These are phyloP conservation scores for Brassicogethes aeneus DNA, from an alignment of 2,888 invertebrate species.

Conservation along the genomic window DNA sequence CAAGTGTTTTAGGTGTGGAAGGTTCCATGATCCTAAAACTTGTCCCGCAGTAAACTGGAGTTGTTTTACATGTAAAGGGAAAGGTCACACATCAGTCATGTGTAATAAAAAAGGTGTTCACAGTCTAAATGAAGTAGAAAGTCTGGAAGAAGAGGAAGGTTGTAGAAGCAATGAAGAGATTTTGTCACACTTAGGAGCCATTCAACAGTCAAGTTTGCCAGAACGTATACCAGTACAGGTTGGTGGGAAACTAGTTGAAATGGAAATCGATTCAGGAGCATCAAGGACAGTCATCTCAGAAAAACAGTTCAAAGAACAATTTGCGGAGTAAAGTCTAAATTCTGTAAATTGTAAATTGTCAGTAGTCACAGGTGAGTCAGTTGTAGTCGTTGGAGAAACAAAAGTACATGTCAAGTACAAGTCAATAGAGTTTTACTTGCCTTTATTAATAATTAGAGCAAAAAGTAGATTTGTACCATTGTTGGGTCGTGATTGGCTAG, in stretches of 20 bases:
- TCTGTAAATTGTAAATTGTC: not conserved
- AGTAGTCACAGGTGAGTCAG: constrained; percentile 1
- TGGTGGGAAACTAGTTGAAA: too few species aligned
- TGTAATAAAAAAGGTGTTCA: not conserved
- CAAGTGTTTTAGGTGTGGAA: constrained; percentile 4
- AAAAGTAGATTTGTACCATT: not conserved
- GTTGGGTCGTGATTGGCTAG: constrained; percentile 2
- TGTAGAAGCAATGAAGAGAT: not conserved
- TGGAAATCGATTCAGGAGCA: too few species aligned
- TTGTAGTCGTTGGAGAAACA: not conserved
- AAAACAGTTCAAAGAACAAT: too few species aligned
- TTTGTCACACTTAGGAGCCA: not conserved
- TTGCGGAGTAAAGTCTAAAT: not conserved
- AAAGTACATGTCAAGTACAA: constrained; percentile 1
- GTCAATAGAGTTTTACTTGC: not conserved
- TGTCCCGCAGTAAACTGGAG: constrained; percentile 9
- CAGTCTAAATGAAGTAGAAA: not conserved
- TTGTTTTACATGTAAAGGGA: constrained; percentile 9
- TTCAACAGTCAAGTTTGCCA: too few species aligned
- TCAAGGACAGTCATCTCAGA: too few species aligned
- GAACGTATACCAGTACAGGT: too few species aligned
- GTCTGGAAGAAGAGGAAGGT: constrained; percentile 1
- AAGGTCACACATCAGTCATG: constrained; percentile 6
- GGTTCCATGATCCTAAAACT: constrained; percentile 7
- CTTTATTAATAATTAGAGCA: not conserved